These are phyloP conservation scores for Dione vanillae DNA, from an alignment of 2,888 invertebrate genomes.

Conservation along the genomic window DNA sequence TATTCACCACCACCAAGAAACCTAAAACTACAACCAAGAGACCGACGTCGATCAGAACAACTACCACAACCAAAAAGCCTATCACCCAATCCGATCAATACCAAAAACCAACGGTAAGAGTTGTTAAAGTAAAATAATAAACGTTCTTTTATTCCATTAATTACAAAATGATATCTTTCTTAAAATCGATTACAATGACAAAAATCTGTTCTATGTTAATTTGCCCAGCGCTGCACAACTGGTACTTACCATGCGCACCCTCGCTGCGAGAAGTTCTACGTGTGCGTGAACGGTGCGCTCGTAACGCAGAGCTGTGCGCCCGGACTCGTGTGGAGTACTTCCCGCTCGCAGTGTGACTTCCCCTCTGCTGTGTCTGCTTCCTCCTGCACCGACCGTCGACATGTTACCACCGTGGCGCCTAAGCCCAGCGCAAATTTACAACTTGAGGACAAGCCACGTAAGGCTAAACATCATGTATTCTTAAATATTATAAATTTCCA, in stretches of 20 bases:
- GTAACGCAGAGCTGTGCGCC: constrained; percentile 89
- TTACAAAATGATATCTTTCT: no score
- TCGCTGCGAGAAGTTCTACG: constrained; percentile 89
- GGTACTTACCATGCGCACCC: constrained; percentile 91
- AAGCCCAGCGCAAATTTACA: constrained; percentile 57
- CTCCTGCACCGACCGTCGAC: constrained; percentile 81
- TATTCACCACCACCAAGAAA: constrained; percentile 49
- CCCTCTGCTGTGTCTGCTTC: constrained; percentile 78
- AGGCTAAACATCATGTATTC: constrained; percentile 33
- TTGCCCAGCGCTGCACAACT: constrained; percentile 82
- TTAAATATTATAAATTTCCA: background rate
- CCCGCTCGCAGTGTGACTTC: constrained; percentile 90
- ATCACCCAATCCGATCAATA: constrained; percentile 54
- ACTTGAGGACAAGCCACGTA: constrained; percentile 56
- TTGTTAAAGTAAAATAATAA: no score
- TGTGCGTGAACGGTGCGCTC: constrained; percentile 90
- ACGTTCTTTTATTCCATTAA: no score
- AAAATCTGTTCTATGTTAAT: background rate
- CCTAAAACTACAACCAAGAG: constrained; percentile 48
- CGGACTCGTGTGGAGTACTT: constrained; percentile 89
- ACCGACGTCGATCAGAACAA: constrained; percentile 44
- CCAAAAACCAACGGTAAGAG: constrained; percentile 64
- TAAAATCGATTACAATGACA: no score
- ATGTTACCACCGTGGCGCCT: constrained; percentile 58
- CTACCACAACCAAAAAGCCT: constrained; percentile 60